These are phyloP conservation scores for Ailurus styani DNA, from an alignment of 2,113 vertebrate species.

Conservation along the genomic window DNA sequence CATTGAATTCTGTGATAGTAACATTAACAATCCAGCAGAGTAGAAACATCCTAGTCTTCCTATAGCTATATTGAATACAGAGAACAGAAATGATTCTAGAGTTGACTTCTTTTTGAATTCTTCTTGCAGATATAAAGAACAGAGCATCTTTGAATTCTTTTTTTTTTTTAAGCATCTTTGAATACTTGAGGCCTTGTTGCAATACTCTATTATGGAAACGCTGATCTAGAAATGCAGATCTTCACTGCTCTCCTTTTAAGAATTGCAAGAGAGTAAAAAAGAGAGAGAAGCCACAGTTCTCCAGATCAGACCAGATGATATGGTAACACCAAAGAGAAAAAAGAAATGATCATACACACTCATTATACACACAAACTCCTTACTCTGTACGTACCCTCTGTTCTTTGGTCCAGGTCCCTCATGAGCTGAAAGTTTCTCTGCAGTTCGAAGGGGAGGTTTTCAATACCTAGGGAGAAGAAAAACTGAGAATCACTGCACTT, in stretches of 20 bases:
- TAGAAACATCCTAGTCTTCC: neutral
- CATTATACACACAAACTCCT: neutral
- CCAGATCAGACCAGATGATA: neutral
- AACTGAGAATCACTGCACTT: neutral
- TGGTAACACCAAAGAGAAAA: neutral
- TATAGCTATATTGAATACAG: neutral
- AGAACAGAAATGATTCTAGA: neutral
- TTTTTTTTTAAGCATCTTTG: conserved; percentile 34
- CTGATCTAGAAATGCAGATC: neutral
- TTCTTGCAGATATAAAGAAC: conserved; percentile 31
- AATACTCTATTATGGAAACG: conserved; percentile 3
- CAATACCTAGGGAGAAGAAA: conserved; percentile 87
- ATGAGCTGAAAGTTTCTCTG: conserved; percentile 99
- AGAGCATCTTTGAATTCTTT: neutral
- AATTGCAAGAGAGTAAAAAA: neutral
- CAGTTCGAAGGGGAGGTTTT: conserved; percentile 95
- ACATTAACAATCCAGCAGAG: neutral
- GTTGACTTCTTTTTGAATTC: neutral
- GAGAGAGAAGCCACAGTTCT: neutral
- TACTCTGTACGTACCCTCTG: conserved; percentile 87
- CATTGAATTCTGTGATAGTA: neutral
- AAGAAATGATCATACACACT: neutral
- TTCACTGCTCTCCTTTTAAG: conserved; percentile 18
- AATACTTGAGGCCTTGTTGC: neutral
- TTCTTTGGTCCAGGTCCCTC: conserved; percentile 96